Base-by-base conservation (phyloP, 2,888 invertebrate species). In the Dryadula phaetusa region DNA sequence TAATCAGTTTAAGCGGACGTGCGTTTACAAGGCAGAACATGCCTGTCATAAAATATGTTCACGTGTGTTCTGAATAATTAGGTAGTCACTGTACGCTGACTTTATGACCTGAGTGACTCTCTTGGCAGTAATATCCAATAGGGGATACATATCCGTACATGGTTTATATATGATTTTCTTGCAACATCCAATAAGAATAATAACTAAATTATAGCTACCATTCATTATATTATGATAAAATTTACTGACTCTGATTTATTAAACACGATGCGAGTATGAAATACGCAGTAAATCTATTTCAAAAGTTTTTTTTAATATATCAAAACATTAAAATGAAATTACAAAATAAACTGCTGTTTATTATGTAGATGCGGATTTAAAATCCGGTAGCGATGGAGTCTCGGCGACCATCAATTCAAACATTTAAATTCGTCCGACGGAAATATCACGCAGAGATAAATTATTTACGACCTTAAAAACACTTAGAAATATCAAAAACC, bases 381-480 rank as follows among this genome's bases (percentile, higher is more conserved):
- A 88, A 85, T 82, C 87, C 92, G 85, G 92, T 92, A 92, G 92
- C 92, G 74, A 75, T 80, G 77, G 79, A 83, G 80, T 82, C 82
- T 81, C 81, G 79, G 81, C 79, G 80, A 77, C 80, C 82, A 82
- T 85, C 85, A 83, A 83, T 85, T 87, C 82, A 79, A 85, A 85
- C 83, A 84, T 86, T 86, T 82, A 85, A 88, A 88, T 86, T 84
- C 84, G 84, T 81, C 81, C 85, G 82, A 85, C 90, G 92, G 92
- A 91, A 90, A 89, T 90, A 91, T 90, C 92, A 90, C 87, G 90
- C 90, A 74, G 90, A 83, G 91, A 86, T 90, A 86, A 84, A 89
- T 91, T 86, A 90, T 91, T 90, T 90, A 91, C 87, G 88, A 88
- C 85, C 84, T 88, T 84, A 87, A 86, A 90, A 90, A 92, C 90